Evolutionary conservation across 1,140 invertebrate species (phyloP).

Genomic region (Kradibia gibbosae): DNA sequence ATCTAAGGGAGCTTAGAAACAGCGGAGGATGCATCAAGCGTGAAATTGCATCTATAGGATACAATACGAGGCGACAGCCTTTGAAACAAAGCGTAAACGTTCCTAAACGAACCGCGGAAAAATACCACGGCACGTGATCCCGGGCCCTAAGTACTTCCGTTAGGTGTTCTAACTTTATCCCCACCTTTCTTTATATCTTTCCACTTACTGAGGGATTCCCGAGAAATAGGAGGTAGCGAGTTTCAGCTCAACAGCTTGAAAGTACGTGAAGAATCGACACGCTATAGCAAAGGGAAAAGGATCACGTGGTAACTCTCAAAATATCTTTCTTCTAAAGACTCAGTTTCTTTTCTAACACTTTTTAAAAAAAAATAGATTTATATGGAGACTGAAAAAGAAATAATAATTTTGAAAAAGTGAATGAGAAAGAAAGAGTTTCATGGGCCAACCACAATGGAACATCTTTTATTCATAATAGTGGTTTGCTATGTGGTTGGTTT

Average conservation of each 20-base stretch:
- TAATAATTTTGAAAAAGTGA: too few relatives aligned
- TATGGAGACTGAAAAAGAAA: too few relatives aligned
- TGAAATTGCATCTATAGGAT: conserved; percentile 22
- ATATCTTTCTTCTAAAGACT: neutral
- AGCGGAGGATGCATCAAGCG: neutral
- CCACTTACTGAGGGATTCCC: neutral
- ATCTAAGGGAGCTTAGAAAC: neutral
- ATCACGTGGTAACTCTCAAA: neutral
- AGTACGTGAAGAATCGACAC: neutral
- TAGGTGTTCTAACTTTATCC: neutral
- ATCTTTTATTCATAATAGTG: conserved; percentile 66
- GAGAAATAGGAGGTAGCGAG: neutral
- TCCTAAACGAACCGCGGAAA: conserved; percentile 38
- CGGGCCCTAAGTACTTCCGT: conserved; percentile 19
- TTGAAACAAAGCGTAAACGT: neutral
- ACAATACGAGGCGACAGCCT: neutral
- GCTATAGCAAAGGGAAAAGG: neutral
- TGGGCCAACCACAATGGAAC: conserved; percentile 55
- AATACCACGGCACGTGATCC: conserved; percentile 28
- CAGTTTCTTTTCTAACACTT: too few relatives aligned
- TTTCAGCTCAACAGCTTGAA: conserved; percentile 4
- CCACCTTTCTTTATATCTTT: neutral
- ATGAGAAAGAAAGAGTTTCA: neutral
- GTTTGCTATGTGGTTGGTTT: conserved; percentile 61
- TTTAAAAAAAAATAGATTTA: too few relatives aligned